A percentile compares a stretch with the other conserved stretches of the same genome.
phyloP scores from a whole-genome alignment of 1,140 invertebrate genomes.

The Tachypleus tridentatus region DNA sequence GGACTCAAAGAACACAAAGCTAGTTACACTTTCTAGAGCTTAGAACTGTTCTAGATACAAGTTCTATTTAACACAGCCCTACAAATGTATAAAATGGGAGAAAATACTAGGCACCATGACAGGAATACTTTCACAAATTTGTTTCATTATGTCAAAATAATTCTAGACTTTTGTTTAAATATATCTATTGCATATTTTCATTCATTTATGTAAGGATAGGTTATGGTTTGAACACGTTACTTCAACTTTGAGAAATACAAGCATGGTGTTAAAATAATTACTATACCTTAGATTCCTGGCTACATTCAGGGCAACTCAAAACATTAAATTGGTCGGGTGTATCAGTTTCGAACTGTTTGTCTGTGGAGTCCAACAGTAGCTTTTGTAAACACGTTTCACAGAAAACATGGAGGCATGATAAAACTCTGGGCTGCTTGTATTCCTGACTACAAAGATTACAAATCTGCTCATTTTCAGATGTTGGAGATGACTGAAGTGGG shows the following conservation, averaged over 20 bases:
- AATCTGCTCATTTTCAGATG: too few relatives aligned
- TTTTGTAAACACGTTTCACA: conserved; percentile 78
- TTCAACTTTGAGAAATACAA: too few relatives aligned
- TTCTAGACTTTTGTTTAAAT: background rate
- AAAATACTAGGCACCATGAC: too few relatives aligned
- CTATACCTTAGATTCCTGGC: conserved; percentile 62
- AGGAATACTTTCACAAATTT: too few relatives aligned
- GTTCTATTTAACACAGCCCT: too few relatives aligned
- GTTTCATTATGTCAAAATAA: background rate
- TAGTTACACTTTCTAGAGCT: too few relatives aligned
- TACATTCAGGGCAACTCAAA: conserved; percentile 56
- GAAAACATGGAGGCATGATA: conserved; percentile 85
- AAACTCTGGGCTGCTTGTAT: conserved; percentile 62
- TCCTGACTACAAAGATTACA: conserved; percentile 47
- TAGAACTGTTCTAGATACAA: too few relatives aligned
- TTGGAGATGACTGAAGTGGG: too few relatives aligned
- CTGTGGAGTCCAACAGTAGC: too few relatives aligned
- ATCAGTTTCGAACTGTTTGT: background rate
- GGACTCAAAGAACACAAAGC: too few relatives aligned
- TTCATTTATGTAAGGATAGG: background rate
- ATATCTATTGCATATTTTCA: background rate
- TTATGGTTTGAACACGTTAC: background rate
- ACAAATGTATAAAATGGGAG: too few relatives aligned
- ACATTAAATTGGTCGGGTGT: conserved; percentile 22
- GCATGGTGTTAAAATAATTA: background rate